These are phyloP conservation scores for Trichogramma evanescens DNA, from an alignment of 2,888 invertebrate genomes.

Conservation along the genomic window DNA sequence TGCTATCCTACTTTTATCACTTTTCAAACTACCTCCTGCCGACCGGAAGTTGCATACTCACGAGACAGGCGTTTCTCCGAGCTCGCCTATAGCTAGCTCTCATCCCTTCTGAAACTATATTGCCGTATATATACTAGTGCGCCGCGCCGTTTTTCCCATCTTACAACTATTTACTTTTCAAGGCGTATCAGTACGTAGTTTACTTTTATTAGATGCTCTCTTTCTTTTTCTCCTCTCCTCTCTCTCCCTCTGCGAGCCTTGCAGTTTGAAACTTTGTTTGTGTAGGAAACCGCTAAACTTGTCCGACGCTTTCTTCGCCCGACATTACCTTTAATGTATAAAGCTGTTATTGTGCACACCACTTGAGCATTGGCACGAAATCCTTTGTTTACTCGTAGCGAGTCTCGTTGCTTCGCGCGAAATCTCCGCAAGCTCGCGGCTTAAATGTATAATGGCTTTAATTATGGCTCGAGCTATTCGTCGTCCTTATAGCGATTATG, in stretches of 20 bases:
- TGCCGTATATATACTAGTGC: not conserved
- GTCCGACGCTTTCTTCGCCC: too few species aligned
- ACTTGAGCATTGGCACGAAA: too few species aligned
- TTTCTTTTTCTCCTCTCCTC: conserved; percentile 6
- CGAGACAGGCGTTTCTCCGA: not conserved
- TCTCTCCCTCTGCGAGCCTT: not conserved
- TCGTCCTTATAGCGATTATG: not conserved
- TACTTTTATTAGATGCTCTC: conserved; percentile 18
- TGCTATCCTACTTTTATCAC: conserved; percentile 20
- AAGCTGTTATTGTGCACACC: too few species aligned
- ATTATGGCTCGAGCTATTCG: not conserved
- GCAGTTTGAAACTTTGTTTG: too few species aligned
- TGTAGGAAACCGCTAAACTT: too few species aligned
- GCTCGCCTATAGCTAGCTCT: not conserved
- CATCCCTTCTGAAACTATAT: not conserved
- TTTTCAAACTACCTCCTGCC: conserved; percentile 13
- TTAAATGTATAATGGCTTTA: conserved; percentile 8
- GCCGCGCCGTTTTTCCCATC: too few species aligned
- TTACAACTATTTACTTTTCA: too few species aligned
- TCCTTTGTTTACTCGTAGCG: too few species aligned
- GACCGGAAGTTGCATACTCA: too few species aligned
- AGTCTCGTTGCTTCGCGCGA: too few species aligned
- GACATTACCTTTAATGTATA: too few species aligned
- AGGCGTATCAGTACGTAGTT: not conserved
- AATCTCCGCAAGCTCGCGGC: too few species aligned